phyloP scores from a whole-genome alignment of 2,888 invertebrate genomes.

The Chirona hameri region DNA sequence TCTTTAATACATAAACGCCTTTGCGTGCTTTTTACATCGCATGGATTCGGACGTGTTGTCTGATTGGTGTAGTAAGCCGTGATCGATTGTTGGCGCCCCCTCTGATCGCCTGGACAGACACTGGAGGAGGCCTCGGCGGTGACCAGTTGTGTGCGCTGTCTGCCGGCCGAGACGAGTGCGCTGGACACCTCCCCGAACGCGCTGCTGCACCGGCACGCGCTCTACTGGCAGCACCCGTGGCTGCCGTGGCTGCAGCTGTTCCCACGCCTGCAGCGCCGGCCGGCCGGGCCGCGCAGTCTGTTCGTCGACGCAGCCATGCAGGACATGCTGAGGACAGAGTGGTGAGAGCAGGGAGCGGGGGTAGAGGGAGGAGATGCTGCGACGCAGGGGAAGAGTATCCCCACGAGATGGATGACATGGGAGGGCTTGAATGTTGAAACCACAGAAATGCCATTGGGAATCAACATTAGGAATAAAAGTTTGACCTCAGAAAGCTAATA shows the following conservation, averaged over 20 bases:
- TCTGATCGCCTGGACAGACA: constrained; percentile 51
- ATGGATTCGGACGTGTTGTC: too few relatives aligned
- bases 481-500: too few relatives aligned
- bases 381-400: too few relatives aligned
- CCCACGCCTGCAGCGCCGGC: constrained; percentile 56
- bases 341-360: constrained; percentile 47
- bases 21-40: too few relatives aligned
- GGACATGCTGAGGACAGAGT: constrained; percentile 67
- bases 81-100: too few relatives aligned
- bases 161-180: constrained; percentile 49
- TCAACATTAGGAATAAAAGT: too few relatives aligned
- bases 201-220: constrained; percentile 77
- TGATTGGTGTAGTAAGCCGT: too few relatives aligned
- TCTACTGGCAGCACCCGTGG: constrained; percentile 89
- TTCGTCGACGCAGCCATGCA: constrained; percentile 57
- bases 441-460: too few relatives aligned
- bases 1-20: too few relatives aligned
- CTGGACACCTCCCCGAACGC: constrained; percentile 81
- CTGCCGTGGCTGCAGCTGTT: constrained; percentile 83
- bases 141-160: constrained; percentile 78
- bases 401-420: too few relatives aligned
- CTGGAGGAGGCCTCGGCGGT: constrained; percentile 91
- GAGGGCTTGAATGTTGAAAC: too few relatives aligned
- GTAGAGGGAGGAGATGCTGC: not conserved
- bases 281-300: constrained; percentile 30